These are phyloP conservation scores for Dichetophora obliterata DNA, from an alignment of 2,888 invertebrate species.

Conservation along the genomic window DNA sequence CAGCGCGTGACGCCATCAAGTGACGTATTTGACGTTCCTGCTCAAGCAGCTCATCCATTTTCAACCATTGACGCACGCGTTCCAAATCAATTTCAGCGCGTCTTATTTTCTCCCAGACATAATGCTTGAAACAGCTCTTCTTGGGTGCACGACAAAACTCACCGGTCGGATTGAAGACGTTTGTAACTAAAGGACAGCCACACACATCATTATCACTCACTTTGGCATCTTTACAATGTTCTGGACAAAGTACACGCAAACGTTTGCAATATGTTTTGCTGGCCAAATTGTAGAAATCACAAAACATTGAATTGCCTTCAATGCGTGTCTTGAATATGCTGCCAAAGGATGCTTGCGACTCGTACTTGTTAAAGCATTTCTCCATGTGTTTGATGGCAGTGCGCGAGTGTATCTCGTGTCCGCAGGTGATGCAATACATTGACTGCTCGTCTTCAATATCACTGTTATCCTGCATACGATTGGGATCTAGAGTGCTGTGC, in stretches of 20 bases:
- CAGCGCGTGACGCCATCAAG: constrained; percentile 83
- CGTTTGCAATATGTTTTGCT: constrained; percentile 96
- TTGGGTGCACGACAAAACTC: constrained; percentile 90
- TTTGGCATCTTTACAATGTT: constrained; percentile 95
- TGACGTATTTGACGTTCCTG: constrained; percentile 89
- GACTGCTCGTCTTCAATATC: constrained; percentile 78
- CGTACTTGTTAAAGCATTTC: constrained; percentile 97
- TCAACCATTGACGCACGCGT: constrained; percentile 90
- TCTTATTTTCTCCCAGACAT: constrained; percentile 95
- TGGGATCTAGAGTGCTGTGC: constrained; percentile 77
- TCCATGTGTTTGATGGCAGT: constrained; percentile 97
- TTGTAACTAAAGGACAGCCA: constrained; percentile 89
- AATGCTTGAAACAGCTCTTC: constrained; percentile 91
- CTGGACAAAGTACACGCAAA: constrained; percentile 94
- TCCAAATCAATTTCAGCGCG: constrained; percentile 97
- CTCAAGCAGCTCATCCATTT: constrained; percentile 93
- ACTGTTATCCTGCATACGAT: constrained; percentile 72
- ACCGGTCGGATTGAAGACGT: constrained; percentile 86
- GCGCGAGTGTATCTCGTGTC: constrained; percentile 92
- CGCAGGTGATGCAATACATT: constrained; percentile 97
- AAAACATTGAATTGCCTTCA: constrained; percentile 97
- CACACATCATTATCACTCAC: constrained; percentile 90
- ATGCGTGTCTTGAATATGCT: constrained; percentile 94
- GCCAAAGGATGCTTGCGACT: constrained; percentile 96
- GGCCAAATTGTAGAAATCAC: constrained; percentile 92